Evolutionary conservation across 2,113 vertebrate genomes (phyloP).

Genomic region (Bothrops jararaca): DNA sequence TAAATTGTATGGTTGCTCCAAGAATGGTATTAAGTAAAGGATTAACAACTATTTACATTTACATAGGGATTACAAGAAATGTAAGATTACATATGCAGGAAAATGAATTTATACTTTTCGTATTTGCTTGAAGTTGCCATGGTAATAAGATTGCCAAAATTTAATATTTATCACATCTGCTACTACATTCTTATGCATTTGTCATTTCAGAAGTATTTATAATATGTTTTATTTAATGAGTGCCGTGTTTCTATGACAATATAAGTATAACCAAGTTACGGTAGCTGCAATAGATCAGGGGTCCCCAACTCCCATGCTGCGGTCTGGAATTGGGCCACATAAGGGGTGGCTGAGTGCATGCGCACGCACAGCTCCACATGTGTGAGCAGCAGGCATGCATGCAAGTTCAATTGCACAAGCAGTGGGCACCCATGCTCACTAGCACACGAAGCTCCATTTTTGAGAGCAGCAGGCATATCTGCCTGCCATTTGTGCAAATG

Average conservation of each 20-base stretch:
- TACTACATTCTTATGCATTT: not conserved
- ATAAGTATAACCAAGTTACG: not conserved
- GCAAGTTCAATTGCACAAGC: not conserved
- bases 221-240: not conserved
- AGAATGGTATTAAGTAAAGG: not conserved
- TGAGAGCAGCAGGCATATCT: not conserved
- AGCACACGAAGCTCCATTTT: not conserved
- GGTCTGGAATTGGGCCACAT: not conserved
- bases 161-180: not conserved
- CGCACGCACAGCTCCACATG: not conserved
- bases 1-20: not conserved
- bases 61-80: not conserved
- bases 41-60: not conserved
- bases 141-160: not conserved
- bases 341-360: not conserved
- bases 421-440: not conserved
- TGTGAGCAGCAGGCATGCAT: not conserved
- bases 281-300: not conserved
- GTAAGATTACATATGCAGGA: not conserved
- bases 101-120: not conserved
- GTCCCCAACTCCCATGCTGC: not conserved
- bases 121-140: not conserved
- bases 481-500: not conserved
- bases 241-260: not conserved
- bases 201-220: not conserved